Conservation (phyloP, 2,113 vertebrate genomes). For the Gymnobelideus leadbeateri region DNA sequence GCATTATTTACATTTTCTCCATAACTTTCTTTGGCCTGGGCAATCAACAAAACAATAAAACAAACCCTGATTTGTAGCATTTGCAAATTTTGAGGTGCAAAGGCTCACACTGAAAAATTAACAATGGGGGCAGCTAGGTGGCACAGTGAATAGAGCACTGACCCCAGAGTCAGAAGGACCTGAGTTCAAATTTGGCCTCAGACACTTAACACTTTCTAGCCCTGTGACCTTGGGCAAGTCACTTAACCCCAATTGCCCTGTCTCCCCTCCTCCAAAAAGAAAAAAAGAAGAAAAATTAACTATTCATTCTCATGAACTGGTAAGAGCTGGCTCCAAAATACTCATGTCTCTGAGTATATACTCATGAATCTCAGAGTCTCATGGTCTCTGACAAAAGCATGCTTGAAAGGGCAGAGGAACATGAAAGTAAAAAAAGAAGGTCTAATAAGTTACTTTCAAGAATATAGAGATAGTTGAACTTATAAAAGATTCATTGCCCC, state of each 20-base stretch:
- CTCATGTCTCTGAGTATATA: no score
- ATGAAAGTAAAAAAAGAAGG: neutral
- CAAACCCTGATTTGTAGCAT: neutral
- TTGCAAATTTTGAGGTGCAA: neutral
- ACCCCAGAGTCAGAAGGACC: no score
- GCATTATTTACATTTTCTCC: neutral
- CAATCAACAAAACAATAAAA: neutral
- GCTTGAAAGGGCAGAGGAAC: neutral
- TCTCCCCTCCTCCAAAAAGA: no score
- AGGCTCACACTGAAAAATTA: neutral
- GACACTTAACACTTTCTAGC: no score
- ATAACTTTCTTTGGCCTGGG: neutral
- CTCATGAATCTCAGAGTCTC: no score
- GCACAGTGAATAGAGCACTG: no score
- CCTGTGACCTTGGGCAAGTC: no score
- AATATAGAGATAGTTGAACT: neutral
- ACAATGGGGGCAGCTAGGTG: no score
- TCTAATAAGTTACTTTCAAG: neutral
- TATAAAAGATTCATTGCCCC: neutral
- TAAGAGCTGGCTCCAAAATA: neutral
- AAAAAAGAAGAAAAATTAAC: no score
- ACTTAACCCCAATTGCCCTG: no score
- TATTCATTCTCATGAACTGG: neutral
- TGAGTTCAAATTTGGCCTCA: no score
- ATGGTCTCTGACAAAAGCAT: neutral